These are phyloP conservation scores for Propithecus deckenii DNA, from an alignment of 2,797 vertebrate genomes.

Conservation along the genomic window DNA sequence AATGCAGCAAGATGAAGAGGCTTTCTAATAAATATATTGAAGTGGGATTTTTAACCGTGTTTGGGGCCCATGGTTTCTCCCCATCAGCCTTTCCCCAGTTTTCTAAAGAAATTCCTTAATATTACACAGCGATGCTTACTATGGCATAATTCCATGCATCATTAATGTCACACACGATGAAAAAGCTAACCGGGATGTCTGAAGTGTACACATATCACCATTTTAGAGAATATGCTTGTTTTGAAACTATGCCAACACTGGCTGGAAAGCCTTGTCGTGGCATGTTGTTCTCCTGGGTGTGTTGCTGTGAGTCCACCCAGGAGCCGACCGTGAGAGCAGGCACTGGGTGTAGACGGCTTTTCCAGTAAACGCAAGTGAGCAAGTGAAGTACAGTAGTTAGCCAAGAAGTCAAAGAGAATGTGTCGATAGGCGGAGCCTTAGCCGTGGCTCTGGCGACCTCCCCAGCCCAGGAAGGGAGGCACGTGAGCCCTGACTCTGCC, in stretches of 20 bases:
- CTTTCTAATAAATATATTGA: neutral
- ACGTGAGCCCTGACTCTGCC: neutral
- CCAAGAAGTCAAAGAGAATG: no score
- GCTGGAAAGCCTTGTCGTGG: neutral
- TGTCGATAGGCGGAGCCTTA: no score
- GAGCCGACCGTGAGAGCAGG: neutral
- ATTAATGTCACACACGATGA: no score
- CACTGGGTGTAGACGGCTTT: no score
- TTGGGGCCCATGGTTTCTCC: neutral
- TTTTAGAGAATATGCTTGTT: neutral
- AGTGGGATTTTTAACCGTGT: neutral
- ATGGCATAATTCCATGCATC: no score
- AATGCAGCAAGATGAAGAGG: neutral
- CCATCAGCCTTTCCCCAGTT: neutral
- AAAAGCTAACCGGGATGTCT: neutral
- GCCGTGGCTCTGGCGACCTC: no score
- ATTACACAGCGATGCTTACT: rapidly evolving
- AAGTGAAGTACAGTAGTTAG: neutral
- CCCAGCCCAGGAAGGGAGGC: neutral
- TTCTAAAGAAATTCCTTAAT: neutral
- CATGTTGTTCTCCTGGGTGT: no score
- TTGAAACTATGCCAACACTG: neutral
- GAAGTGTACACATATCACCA: no score
- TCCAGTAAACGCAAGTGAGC: rapidly evolving
- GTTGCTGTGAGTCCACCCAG: neutral